phyloP scores from a whole-genome alignment of 2,113 vertebrate species.

The Pithys albifrons region DNA sequence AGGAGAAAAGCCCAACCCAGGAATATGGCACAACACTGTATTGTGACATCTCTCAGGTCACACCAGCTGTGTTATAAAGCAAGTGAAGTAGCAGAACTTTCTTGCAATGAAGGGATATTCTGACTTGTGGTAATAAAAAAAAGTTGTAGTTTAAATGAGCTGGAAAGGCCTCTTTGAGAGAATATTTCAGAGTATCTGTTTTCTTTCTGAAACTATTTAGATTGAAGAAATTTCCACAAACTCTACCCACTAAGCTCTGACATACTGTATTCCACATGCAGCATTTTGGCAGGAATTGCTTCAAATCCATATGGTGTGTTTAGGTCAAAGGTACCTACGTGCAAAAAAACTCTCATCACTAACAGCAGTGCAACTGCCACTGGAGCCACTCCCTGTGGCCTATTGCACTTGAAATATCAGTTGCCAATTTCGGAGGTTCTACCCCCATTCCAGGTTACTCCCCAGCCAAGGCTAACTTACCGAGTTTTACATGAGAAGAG shows the following conservation, averaged over 20 bases:
- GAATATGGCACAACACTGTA: neutral
- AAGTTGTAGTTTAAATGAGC: neutral
- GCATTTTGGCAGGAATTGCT: neutral
- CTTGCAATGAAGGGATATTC: neutral
- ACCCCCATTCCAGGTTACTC: neutral
- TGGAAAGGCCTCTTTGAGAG: neutral
- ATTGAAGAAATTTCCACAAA: neutral
- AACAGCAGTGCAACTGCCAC: neutral
- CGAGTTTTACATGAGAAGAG: neutral
- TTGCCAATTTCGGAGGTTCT: neutral
- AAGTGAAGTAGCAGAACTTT: neutral
- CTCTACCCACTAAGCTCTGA: neutral
- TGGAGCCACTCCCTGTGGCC: neutral
- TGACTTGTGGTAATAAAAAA: neutral
- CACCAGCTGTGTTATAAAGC: neutral
- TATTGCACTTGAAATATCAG: neutral
- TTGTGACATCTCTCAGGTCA: conserved; percentile 20
- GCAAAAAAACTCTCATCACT: neutral
- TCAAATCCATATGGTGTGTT: neutral
- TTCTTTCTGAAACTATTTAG: conserved; percentile 39
- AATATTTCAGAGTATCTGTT: conserved; percentile 4
- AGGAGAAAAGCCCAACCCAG: neutral
- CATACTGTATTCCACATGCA: neutral
- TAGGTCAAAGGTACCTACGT: neutral
- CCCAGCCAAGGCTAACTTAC: neutral